Percentiles rank a stretch among this genome's conserved stretches.
phyloP scores from a whole-genome alignment of 2,888 invertebrate genomes.

The Pyrrhosoma nymphula region DNA sequence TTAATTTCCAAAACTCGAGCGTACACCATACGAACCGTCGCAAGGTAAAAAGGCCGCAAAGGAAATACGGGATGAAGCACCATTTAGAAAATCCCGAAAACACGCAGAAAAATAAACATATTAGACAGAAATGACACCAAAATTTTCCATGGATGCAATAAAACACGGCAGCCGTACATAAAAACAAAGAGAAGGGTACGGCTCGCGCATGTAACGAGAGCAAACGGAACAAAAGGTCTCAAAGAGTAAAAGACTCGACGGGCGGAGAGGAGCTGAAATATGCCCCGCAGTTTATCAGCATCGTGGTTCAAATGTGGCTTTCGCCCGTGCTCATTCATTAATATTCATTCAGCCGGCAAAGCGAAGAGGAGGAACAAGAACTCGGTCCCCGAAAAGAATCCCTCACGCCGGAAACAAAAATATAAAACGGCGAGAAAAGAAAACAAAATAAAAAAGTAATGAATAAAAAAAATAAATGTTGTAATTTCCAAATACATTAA shows the following conservation, averaged over 20 bases:
- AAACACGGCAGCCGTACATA: neutral
- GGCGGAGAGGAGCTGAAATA: neutral
- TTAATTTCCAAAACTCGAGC: too few relatives aligned
- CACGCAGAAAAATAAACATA: too few relatives aligned
- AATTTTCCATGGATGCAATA: neutral
- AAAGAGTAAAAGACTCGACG: neutral
- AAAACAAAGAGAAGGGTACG: neutral
- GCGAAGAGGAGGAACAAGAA: neutral
- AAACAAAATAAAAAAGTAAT: neutral
- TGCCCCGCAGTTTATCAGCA: slow-evolving; percentile 5
- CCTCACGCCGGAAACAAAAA: neutral
- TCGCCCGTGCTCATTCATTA: neutral
- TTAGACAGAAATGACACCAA: neutral
- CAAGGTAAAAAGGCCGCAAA: too few relatives aligned
- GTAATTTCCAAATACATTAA: too few relatives aligned
- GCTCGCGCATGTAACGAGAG: neutral
- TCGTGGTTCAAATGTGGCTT: neutral
- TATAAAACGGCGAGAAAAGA: neutral
- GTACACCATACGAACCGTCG: too few relatives aligned
- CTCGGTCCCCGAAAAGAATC: neutral
- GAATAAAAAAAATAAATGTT: neutral
- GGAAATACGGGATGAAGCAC: too few relatives aligned
- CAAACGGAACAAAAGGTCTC: neutral
- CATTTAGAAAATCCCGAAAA: too few relatives aligned
- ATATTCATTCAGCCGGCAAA: neutral